Conservation (phyloP, 2,113 vertebrate genomes). For the Cochlearius cochlearius region DNA sequence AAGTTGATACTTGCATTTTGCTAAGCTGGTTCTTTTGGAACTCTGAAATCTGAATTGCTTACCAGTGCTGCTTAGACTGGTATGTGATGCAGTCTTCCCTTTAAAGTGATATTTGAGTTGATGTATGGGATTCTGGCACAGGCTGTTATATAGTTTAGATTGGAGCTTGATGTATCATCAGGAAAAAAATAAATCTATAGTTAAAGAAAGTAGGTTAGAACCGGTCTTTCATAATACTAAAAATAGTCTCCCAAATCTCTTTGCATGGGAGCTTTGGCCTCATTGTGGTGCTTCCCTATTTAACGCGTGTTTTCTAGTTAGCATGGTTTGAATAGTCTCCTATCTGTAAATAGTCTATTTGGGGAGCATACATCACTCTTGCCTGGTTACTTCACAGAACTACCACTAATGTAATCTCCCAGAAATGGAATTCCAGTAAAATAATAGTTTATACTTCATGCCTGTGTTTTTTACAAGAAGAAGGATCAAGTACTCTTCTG, state of each 20-base stretch:
- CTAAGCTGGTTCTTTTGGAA: neutral
- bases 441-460: neutral
- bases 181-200: neutral
- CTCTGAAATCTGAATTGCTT: neutral
- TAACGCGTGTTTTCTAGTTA: neutral
- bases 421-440: neutral
- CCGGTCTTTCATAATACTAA: constrained; percentile 23
- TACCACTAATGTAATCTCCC: neutral
- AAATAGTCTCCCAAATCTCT: constrained; percentile 38
- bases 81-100: neutral
- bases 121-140: neutral
- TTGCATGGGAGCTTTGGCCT: constrained; percentile 19
- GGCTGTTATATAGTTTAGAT: neutral
- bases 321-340: constrained; percentile 53
- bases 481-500: neutral
- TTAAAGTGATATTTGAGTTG: neutral
- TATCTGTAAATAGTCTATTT: constrained; percentile 51
- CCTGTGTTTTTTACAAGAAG: neutral
- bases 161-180: neutral
- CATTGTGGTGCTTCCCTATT: constrained; percentile 33
- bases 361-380: constrained; percentile 9
- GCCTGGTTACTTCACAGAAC: neutral
- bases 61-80: neutral
- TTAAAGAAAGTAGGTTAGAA: constrained; percentile 36
- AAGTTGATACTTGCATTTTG: constrained; percentile 37